Percentiles rank a stretch among this genome's conserved stretches.
Evolutionary conservation across 1,140 invertebrate species (phyloP).

Genomic region (Microplitis demolitor): DNA sequence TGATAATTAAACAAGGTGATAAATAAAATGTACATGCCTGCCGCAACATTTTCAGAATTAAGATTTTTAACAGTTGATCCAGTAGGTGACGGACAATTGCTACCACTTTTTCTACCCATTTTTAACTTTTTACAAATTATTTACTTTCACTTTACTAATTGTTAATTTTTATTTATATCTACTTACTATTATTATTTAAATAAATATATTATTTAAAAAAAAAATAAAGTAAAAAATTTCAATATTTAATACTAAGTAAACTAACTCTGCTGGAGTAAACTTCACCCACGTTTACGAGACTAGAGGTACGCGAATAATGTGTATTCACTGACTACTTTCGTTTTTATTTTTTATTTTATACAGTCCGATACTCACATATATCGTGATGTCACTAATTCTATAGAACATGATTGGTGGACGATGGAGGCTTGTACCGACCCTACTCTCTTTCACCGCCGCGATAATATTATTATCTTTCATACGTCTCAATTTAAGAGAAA

Average conservation of each 20-base stretch:
- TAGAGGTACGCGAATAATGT: neutral
- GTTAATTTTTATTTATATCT: no score
- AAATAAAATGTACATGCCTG: neutral
- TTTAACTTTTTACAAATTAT: neutral
- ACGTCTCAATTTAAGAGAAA: no score
- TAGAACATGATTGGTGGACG: constrained; percentile 12
- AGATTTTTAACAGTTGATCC: neutral
- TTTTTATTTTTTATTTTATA: neutral
- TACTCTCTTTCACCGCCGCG: neutral
- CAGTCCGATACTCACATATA: neutral
- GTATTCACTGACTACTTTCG: neutral
- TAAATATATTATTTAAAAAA: no score
- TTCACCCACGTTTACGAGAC: no score
- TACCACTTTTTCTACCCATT: neutral
- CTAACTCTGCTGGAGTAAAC: no score
- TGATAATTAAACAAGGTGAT: neutral
- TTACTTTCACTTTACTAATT: neutral
- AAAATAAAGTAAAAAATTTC: no score
- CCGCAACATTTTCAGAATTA: neutral
- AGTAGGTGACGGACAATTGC: neutral
- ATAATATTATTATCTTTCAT: no score
- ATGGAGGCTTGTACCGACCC: constrained; percentile 17
- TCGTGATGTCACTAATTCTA: neutral
- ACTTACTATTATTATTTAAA: no score
- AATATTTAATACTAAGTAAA: no score